These are phyloP conservation scores for Synergus gifuensis DNA, from an alignment of 2,888 invertebrate genomes.

Conservation along the genomic window DNA sequence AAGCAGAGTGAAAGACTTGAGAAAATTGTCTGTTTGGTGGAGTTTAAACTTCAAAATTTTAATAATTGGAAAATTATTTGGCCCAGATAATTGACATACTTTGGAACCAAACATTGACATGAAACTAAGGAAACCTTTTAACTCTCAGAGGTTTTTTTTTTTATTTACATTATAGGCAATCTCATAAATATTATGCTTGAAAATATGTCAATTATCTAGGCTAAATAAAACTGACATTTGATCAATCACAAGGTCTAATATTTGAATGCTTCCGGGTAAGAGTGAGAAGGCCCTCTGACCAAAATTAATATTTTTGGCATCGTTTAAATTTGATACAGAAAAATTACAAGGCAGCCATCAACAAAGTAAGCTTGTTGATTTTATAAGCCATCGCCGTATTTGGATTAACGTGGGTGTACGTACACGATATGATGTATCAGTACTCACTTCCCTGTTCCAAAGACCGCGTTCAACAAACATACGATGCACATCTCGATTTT, in stretches of 20 bases:
- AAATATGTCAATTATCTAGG: not conserved
- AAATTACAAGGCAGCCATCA: not conserved
- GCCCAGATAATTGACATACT: not conserved
- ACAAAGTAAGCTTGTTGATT: slow-evolving; percentile 33
- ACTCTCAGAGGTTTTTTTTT: too few species aligned
- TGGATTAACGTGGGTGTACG: slow-evolving; percentile 37
- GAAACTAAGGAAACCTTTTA: too few species aligned
- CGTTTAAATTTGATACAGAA: not conserved
- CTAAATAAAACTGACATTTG: not conserved
- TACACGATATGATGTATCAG: slow-evolving; percentile 28
- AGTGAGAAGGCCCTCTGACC: not conserved
- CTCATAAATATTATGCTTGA: not conserved
- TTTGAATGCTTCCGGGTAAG: not conserved
- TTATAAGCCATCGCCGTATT: slow-evolving; percentile 10
- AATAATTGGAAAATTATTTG: not conserved
- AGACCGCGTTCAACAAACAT: slow-evolving; percentile 21
- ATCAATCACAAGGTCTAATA: not conserved
- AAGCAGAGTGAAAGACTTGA: not conserved
- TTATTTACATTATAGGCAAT: not conserved
- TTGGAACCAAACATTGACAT: not conserved
- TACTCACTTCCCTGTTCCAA: slow-evolving; percentile 29
- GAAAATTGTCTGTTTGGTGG: not conserved
- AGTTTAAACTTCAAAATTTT: slow-evolving; percentile 9
- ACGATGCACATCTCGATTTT: slow-evolving; percentile 9
- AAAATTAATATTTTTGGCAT: not conserved